phyloP scores from a whole-genome alignment of 2,797 vertebrate genomes.

The Nothura maculosa region DNA sequence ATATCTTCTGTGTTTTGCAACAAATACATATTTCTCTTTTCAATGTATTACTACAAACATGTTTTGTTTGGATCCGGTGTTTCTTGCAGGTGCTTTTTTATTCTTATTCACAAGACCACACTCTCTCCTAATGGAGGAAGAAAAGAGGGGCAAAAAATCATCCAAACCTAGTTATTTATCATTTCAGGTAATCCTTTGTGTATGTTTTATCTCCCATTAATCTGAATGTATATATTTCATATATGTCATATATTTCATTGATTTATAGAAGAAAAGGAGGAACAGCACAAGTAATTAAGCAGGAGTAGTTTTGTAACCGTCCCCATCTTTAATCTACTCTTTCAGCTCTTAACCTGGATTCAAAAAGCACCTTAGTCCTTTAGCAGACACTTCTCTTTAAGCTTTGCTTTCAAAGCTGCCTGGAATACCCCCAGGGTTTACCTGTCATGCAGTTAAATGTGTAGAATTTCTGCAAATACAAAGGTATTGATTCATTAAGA shows the following conservation, averaged over 20 bases:
- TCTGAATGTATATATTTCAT: not conserved
- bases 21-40: no score
- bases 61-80: not conserved
- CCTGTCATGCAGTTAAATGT: not conserved
- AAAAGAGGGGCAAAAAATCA: not conserved
- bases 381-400: not conserved
- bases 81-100: not conserved
- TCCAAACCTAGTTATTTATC: not conserved
- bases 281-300: not conserved
- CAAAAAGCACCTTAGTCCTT: not conserved
- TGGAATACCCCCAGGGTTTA: not conserved
- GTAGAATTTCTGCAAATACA: not conserved
- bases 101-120: not conserved
- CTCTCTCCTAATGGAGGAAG: not conserved
- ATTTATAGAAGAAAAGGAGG: not conserved
- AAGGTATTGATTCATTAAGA: not conserved
- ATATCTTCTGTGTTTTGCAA: not conserved
- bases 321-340: not conserved
- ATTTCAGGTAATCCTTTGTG: not conserved
- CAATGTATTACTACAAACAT: fast-evolving
- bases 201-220: not conserved
- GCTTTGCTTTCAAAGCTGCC: not conserved
- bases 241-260: not conserved
- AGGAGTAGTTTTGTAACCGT: not conserved
- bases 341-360: not conserved